phyloP scores from a whole-genome alignment of 2,113 vertebrate genomes.

The Sialia sialis region DNA sequence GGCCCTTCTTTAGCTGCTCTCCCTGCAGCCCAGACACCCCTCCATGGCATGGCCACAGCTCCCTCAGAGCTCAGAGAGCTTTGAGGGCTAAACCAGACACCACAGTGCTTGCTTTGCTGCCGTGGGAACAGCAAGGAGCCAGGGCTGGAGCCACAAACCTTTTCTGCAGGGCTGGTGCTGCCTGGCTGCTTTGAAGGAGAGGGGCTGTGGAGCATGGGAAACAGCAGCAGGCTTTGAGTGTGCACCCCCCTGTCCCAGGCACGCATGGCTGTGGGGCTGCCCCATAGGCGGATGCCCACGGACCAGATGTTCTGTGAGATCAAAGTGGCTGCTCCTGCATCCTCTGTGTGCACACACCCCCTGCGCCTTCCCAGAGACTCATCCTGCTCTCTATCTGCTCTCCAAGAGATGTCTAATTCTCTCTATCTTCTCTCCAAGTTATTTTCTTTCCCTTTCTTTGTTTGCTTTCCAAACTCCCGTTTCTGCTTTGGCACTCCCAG shows the following conservation, averaged over 20 bases:
- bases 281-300: not conserved
- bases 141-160: rapidly evolving
- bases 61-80: rapidly evolving
- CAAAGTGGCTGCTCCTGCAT: slow-evolving; percentile 21
- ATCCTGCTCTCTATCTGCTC: not conserved
- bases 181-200: not conserved
- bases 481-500: not conserved
- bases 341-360: not conserved
- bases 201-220: not conserved
- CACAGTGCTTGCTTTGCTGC: rapidly evolving
- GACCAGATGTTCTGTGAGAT: slow-evolving; percentile 37
- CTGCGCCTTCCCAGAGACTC: not conserved
- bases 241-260: not conserved
- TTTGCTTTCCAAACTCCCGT: not conserved
- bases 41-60: rapidly evolving
- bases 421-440: slow-evolving; percentile 20
- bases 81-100: rapidly evolving
- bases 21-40: not conserved
- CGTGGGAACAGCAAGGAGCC: rapidly evolving
- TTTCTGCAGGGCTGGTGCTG: not conserved
- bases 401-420: slow-evolving; percentile 13
- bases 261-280: not conserved
- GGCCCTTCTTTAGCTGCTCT: not conserved
- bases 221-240: not conserved
- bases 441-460: slow-evolving; percentile 23